Evolutionary conservation across 2,888 invertebrate species (phyloP).

Genomic region (Mythimna albipuncta): DNA sequence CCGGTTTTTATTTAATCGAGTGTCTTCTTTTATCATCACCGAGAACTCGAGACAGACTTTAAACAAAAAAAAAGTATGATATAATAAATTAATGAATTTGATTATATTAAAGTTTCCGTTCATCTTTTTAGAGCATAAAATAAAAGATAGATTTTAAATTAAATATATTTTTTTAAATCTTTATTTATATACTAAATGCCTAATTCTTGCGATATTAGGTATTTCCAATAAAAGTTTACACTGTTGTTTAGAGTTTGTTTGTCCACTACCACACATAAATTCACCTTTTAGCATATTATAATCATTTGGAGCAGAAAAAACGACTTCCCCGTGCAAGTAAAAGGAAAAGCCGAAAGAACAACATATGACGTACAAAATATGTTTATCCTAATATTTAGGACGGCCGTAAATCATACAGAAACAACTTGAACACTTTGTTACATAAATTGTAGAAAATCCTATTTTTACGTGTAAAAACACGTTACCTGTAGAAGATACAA

Average conservation of each 20-base stretch:
- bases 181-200: background rate
- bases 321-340: background rate
- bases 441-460: constrained; percentile 61
- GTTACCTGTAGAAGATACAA: constrained; percentile 23
- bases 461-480: constrained; percentile 41
- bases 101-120: no score
- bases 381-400: constrained; percentile 43
- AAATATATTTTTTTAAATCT: background rate
- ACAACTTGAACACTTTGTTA: constrained; percentile 53
- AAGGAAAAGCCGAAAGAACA: constrained; percentile 29
- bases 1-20: no score
- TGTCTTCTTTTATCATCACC: no score
- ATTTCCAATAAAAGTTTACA: background rate
- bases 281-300: background rate
- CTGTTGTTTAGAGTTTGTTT: background rate
- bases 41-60: no score
- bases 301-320: background rate
- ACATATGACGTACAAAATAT: constrained; percentile 31
- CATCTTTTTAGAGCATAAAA: no score
- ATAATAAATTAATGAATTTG: no score
- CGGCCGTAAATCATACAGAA: constrained; percentile 38
- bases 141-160: no score
- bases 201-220: background rate
- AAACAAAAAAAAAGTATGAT: no score
- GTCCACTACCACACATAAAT: no score